phyloP scores from a whole-genome alignment of 2,797 vertebrate species.

The Xerus rutilus region DNA sequence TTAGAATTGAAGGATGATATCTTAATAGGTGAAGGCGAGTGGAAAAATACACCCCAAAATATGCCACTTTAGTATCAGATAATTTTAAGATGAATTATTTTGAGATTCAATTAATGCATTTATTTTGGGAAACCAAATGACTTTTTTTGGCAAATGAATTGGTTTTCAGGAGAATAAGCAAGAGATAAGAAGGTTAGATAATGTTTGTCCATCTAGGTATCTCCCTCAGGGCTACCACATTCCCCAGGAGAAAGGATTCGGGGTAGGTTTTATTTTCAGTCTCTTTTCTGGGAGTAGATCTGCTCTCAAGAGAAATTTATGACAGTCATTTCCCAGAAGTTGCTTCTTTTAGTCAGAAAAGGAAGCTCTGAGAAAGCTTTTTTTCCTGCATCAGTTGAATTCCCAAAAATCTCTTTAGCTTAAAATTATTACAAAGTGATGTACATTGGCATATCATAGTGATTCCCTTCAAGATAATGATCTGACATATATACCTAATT shows the following conservation, averaged over 20 bases:
- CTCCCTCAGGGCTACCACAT: neutral
- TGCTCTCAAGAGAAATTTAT: neutral
- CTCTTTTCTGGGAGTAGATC: neutral
- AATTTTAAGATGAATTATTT: neutral
- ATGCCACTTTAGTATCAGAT: neutral
- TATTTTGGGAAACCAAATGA: neutral
- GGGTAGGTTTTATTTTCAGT: neutral
- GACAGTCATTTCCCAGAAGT: neutral
- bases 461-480: neutral
- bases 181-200: neutral
- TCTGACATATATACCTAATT: neutral
- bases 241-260: neutral
- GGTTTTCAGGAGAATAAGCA: neutral
- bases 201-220: neutral
- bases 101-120: neutral
- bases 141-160: neutral
- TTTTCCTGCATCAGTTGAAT: neutral
- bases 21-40: neutral
- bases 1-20: neutral
- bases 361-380: neutral
- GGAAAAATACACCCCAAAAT: neutral
- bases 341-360: constrained; percentile 38
- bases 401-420: neutral
- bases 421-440: neutral
- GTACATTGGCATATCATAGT: neutral